These are phyloP conservation scores for Pedionomus torquatus DNA, from an alignment of 2,113 vertebrate genomes.

Conservation along the genomic window DNA sequence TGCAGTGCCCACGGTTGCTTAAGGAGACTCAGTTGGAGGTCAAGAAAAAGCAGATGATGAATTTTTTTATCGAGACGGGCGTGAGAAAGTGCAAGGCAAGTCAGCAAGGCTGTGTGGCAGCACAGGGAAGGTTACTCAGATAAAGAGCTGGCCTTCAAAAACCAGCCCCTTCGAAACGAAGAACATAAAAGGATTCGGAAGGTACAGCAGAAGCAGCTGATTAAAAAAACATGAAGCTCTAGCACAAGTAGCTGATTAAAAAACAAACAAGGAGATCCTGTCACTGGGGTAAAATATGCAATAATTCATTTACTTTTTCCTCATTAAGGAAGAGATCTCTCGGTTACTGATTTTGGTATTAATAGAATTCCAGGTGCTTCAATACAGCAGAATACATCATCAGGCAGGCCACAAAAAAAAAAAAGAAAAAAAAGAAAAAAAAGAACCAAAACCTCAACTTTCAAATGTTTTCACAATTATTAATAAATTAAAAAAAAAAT, in stretches of 20 bases:
- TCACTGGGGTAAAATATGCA: background rate
- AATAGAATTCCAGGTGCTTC: background rate
- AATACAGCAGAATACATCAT: fast-evolving
- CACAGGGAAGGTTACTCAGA: background rate
- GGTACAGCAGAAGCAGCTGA: background rate
- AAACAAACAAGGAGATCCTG: background rate
- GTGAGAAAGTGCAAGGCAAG: background rate
- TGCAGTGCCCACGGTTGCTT: background rate
- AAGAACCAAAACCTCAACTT: background rate
- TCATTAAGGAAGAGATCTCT: background rate
- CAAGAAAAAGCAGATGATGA: background rate
- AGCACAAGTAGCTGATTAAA: too few relatives aligned
- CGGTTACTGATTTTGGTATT: background rate
- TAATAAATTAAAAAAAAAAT: background rate
- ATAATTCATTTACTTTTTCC: background rate
- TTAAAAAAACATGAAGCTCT: background rate
- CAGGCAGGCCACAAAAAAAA: background rate
- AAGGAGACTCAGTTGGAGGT: background rate
- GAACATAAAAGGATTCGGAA: background rate
- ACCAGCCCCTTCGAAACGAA: background rate
- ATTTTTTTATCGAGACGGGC: background rate
- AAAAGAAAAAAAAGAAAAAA: too few relatives aligned
- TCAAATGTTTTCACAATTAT: background rate
- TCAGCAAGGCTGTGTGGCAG: fast-evolving
- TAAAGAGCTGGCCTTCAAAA: background rate